A percentile compares a stretch with the other conserved stretches of the same genome.
Conservation (phyloP, 2,888 invertebrate genomes). For the Drosophila neotestacea region DNA sequence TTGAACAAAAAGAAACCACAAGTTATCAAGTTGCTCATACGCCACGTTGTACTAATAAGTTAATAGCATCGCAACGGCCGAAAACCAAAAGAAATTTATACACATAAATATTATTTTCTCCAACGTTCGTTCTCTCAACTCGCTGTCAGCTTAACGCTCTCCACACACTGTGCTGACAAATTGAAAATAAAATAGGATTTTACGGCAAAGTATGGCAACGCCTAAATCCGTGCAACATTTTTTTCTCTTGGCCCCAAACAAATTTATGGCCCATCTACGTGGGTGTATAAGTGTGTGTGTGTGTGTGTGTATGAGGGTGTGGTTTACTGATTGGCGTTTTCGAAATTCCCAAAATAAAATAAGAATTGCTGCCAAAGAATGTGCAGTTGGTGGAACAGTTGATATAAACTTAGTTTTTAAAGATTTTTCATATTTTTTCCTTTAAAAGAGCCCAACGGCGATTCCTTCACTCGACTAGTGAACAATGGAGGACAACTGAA, state of each 20-base stretch:
- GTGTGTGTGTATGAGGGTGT: constrained; percentile 9
- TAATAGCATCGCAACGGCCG: constrained; percentile 53
- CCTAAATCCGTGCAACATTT: constrained; percentile 55
- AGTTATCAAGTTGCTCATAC: constrained; percentile 61
- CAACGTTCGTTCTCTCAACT: not conserved
- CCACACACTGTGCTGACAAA: constrained; percentile 56
- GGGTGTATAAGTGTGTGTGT: constrained; percentile 10
- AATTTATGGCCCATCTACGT: constrained; percentile 58
- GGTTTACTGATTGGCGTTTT: constrained; percentile 17
- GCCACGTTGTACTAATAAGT: constrained; percentile 72
- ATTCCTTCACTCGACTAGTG: constrained; percentile 4
- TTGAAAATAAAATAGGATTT: constrained; percentile 78
- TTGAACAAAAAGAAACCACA: constrained; percentile 14
- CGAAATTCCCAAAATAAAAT: not conserved
- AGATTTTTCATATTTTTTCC: not conserved
- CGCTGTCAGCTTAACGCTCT: constrained; percentile 55
- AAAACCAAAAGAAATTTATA: constrained; percentile 28
- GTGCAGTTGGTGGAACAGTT: constrained; percentile 13
- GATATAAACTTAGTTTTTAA: constrained; percentile 23
- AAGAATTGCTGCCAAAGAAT: not conserved
- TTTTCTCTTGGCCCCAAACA: constrained; percentile 16
- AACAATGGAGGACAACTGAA: constrained; percentile 31
- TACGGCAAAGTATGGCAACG: constrained; percentile 62
- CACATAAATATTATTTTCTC: constrained; percentile 23
- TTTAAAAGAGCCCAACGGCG: constrained; percentile 1